These are phyloP conservation scores for Nothoprocta perdicaria DNA, from an alignment of 2,113 vertebrate species.

Conservation along the genomic window DNA sequence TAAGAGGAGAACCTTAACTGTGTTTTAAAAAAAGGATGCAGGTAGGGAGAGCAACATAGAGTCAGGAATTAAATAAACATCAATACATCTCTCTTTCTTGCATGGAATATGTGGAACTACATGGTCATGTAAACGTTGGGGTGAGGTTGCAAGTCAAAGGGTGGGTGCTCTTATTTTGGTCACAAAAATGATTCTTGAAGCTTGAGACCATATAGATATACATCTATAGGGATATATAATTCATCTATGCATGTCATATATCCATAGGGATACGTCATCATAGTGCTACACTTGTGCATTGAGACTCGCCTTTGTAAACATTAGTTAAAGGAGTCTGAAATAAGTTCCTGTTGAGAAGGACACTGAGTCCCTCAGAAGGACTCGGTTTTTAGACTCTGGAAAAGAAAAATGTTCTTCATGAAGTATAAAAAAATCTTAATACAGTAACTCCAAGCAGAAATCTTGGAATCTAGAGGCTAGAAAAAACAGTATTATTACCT, in stretches of 20 bases:
- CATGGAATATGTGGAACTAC: background rate
- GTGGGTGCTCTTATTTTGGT: background rate
- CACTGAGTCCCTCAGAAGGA: background rate
- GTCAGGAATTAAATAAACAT: background rate
- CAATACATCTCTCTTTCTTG: accelerated
- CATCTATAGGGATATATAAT: background rate
- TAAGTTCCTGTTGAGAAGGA: background rate
- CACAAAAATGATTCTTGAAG: background rate
- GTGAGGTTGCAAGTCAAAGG: background rate
- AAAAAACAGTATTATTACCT: background rate
- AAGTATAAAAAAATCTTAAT: background rate
- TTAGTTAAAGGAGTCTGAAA: background rate
- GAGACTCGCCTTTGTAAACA: background rate
- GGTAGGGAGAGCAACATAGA: background rate
- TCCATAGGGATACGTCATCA: background rate
- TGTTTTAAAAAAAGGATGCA: background rate
- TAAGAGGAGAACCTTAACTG: background rate
- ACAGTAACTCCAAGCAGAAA: background rate
- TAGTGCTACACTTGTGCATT: background rate
- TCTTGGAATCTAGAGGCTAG: background rate
- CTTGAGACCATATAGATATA: background rate
- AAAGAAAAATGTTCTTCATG: background rate
- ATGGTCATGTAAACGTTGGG: accelerated
- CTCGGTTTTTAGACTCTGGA: background rate
- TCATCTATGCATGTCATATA: background rate